Base-by-base conservation (phyloP, 1,140 invertebrate species). In the Cyclargus thomasi region DNA sequence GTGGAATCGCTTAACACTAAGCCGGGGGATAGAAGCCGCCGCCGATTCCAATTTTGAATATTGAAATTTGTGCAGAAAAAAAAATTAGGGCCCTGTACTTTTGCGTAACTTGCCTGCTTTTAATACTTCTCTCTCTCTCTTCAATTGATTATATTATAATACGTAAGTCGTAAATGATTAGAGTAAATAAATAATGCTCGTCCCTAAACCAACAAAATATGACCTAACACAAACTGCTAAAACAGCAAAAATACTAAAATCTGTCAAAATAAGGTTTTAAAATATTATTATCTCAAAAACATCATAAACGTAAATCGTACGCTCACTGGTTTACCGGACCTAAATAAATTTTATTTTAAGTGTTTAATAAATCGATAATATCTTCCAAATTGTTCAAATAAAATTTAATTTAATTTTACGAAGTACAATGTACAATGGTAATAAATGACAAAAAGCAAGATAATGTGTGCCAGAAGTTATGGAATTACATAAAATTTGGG, bases 1-100 rank as follows among this genome's bases (percentile, higher is more conserved):
- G 78, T 86, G 78, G 83, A 89, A 87, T 79, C 80, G 74, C 79
- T 74, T 81, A 59, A 59, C 55, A 59, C 55, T 21, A 21, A 59
- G 8, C 2, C 39, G 2, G 39, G 36, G 36, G 39, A 47, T 47
- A 47, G 14, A 47, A 8, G 39, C 5, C 29, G 39, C 39, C 39
- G 39, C 39, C 14, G 11, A 14, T 47, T 47, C 39, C 2, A 14
- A 47, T 16, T 47, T 16, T 47, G 4, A 14, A 16, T 29, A 29
- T 29, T 29, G 23, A 29, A 6, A 29, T 29, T n/a, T 29, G 23
- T 29, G 23, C 6, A 29, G 23, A 29, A 29, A 29, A 29, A 29
- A 3, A 39, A 35, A 35, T 35, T 8, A 35, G 29, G 29, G 8
- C n/a, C n/a, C n/a, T n/a, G n/a, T n/a, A n/a, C n/a, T 35, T 35